Base-by-base conservation (phyloP, 2,113 vertebrate genomes). In the Tragelaphus buxtoni region DNA sequence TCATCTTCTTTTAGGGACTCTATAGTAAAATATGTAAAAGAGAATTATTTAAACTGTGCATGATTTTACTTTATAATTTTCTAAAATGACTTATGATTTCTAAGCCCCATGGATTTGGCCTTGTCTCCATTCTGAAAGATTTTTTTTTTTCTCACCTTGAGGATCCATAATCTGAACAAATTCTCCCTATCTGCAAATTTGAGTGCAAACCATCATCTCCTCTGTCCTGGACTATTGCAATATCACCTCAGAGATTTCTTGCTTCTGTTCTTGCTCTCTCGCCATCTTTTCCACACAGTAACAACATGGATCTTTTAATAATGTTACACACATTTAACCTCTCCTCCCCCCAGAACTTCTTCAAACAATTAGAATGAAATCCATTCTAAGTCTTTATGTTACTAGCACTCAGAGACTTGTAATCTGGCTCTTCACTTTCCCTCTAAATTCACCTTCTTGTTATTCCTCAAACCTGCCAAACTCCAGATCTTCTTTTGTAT, bases 51-150 rank as follows among this genome's bases (percentile, higher is more conserved):
- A 53, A 91, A 80, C 7, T 11, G 45, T 65, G 6, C 4, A 24
- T 17, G 14, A 72, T 89, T 79, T 91, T 92, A 49, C n/a, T 42
- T 81, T 74, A 72, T 9, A 39, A 47, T 84, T 87, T 85, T 93
- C 18, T 24, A 85, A 76, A 94, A 53, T 42, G 90, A 12, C 16
- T 3, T 82, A 7, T 88, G 39, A n/a, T 53, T 72, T 55, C 18
- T 55, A 85, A 20, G 8, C 2, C 53, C 45, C 28, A 39, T 87
- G 28, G 1, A 32, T 76, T 17, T 82, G 4, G 20, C 30, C 12
- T 87, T 92, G 13, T 51, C 86, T 92, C n/a, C 3, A 80, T 55
- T 85, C 65, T 90, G 18, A 22, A 65, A 92, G 26, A n/a, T 35
- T 55, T 47, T 79, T 35, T 47, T 39, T 8, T 24, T 61, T 9